Evolutionary conservation across 2,888 invertebrate genomes (phyloP).

Genomic region (Atethmia centrago): DNA sequence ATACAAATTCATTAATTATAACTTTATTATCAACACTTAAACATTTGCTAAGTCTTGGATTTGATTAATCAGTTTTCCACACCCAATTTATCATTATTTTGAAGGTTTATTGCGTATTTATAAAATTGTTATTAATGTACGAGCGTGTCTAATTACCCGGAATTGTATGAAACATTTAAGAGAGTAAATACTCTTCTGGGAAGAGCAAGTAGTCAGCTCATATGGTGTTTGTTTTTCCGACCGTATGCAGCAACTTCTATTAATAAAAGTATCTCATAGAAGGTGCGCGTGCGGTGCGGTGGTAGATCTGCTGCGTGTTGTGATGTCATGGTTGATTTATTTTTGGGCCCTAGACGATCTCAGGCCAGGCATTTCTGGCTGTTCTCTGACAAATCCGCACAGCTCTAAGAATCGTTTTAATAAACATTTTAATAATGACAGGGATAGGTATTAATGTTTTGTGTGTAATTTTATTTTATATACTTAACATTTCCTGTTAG

Average conservation of each 20-base stretch:
- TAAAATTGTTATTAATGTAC: constrained; percentile 27
- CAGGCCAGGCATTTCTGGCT: constrained; percentile 59
- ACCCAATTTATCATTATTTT: constrained; percentile 52
- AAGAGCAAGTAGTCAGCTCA: constrained; percentile 27
- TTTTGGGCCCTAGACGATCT: constrained; percentile 58
- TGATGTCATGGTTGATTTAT: constrained; percentile 70
- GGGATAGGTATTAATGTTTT: constrained; percentile 60
- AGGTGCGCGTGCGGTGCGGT: constrained; percentile 56
- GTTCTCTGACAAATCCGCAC: constrained; percentile 63
- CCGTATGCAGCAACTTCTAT: constrained; percentile 42
- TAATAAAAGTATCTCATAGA: constrained; percentile 50
- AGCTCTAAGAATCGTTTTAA: constrained; percentile 67
- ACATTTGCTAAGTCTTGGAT: constrained; percentile 45
- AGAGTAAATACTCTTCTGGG: constrained; percentile 29
- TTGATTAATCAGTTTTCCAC: constrained; percentile 56
- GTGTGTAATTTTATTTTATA: constrained; percentile 70
- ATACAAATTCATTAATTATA: constrained; percentile 68
- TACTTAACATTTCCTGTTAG: constrained; percentile 76
- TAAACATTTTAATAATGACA: constrained; percentile 65
- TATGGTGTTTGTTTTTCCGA: constrained; percentile 45
- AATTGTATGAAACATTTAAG: constrained; percentile 19
- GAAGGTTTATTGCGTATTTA: constrained; percentile 46
- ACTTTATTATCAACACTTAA: constrained; percentile 58
- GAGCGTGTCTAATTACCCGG: constrained; percentile 25
- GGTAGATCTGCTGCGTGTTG: constrained; percentile 49